phyloP scores from a whole-genome alignment of 2,113 vertebrate genomes.

The Madoqua kirkii region DNA sequence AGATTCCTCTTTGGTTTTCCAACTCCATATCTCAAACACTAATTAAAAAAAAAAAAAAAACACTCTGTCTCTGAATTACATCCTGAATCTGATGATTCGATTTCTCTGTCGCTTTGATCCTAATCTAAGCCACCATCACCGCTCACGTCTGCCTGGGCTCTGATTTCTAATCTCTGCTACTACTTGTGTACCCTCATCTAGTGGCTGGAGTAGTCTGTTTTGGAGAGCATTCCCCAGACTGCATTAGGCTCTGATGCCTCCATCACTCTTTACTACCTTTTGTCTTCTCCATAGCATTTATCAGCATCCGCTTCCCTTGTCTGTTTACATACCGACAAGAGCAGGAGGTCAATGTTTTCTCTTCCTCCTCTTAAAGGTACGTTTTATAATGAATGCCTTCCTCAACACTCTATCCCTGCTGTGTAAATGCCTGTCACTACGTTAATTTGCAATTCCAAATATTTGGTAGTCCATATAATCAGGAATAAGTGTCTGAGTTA shows the following conservation, averaged over 20 bases:
- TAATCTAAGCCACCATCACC: background rate
- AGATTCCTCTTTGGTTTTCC: background rate
- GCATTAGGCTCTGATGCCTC: background rate
- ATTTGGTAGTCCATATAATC: background rate
- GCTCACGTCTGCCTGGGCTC: too few species aligned
- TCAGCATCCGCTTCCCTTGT: background rate
- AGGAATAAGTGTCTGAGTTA: background rate
- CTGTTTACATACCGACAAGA: background rate
- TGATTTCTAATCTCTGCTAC: background rate
- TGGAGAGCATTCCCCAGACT: background rate
- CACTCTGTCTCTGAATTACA: background rate
- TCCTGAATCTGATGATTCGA: background rate
- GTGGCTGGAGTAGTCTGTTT: too few species aligned
- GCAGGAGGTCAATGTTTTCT: background rate
- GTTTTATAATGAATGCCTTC: background rate
- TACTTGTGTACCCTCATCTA: background rate
- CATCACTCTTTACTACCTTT: background rate
- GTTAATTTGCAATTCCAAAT: background rate
- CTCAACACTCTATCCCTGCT: background rate
- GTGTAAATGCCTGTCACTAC: background rate
- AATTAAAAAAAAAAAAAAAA: background rate
- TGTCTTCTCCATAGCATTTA: background rate
- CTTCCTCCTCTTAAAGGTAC: background rate
- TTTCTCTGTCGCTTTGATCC: background rate
- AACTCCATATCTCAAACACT: background rate